Evolutionary conservation across 2,797 vertebrate species (phyloP).

Genomic region (Gobio occitaniae): DNA sequence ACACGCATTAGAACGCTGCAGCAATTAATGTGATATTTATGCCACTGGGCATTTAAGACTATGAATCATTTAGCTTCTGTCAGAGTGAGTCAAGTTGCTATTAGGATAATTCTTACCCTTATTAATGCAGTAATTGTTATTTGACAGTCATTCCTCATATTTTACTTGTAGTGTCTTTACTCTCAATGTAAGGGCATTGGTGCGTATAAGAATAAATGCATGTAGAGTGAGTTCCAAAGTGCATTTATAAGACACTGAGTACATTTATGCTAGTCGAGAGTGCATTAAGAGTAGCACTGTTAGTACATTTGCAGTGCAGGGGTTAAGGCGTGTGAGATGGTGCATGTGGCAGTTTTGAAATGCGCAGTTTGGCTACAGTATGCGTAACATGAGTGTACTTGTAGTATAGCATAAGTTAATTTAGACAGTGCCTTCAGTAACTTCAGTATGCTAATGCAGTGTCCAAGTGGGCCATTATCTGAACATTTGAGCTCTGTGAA

Average conservation of each 20-base stretch:
- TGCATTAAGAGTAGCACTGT: constrained; percentile 2
- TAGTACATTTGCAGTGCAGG: not conserved
- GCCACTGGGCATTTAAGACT: constrained; percentile 32
- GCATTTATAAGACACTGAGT: constrained; percentile 23
- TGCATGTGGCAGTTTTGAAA: constrained; percentile 17
- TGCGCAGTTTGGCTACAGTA: not conserved
- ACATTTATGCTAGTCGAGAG: constrained; percentile 11
- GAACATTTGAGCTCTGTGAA: constrained; percentile 22
- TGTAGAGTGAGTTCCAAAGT: not conserved
- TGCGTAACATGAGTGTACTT: not conserved
- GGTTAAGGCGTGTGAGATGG: not conserved
- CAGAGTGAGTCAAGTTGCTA: constrained; percentile 18
- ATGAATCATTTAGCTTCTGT: constrained; percentile 40
- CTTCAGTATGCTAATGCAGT: constrained; percentile 29
- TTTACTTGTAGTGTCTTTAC: constrained; percentile 26
- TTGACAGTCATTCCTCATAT: constrained; percentile 6
- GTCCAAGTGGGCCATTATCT: constrained; percentile 26
- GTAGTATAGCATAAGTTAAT: constrained; percentile 8
- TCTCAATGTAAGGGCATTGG: not conserved
- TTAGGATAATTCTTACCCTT: constrained; percentile 12
- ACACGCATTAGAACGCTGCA: constrained; percentile 25
- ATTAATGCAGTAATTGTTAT: constrained; percentile 39
- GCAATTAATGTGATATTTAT: constrained; percentile 49
- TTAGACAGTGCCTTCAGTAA: constrained; percentile 12
- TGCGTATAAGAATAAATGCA: constrained; percentile 4